These are phyloP conservation scores for Hiodon tergisus DNA, from an alignment of 2,113 vertebrate species.

Conservation along the genomic window DNA sequence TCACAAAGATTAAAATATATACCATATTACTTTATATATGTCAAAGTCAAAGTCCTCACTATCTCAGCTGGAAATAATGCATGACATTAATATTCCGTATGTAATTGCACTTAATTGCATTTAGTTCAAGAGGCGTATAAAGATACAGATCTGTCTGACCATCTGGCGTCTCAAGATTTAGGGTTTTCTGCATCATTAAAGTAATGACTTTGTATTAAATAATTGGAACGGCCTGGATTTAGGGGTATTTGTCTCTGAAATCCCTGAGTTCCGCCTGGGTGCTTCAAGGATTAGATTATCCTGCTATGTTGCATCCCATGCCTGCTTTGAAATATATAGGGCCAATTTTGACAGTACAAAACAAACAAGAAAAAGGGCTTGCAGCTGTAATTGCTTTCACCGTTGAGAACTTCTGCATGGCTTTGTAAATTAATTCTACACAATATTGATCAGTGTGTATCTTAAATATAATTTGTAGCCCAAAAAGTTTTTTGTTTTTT, in stretches of 20 bases:
- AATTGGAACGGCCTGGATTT: background rate
- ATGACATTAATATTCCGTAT: background rate
- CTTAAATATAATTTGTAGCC: background rate
- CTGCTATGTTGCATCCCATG: background rate
- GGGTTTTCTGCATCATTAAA: background rate
- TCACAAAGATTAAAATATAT: too few relatives aligned
- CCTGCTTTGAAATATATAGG: background rate
- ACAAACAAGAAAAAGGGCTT: background rate
- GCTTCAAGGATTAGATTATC: background rate
- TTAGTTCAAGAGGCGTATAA: too few relatives aligned
- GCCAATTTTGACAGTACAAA: background rate
- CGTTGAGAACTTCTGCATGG: background rate
- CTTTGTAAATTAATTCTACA: background rate
- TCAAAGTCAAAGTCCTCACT: too few relatives aligned
- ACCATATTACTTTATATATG: too few relatives aligned
- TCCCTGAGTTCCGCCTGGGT: background rate
- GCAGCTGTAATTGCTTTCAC: background rate
- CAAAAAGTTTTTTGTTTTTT: background rate
- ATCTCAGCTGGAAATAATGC: too few relatives aligned
- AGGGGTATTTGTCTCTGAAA: background rate
- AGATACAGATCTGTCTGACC: background rate
- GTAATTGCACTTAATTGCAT: too few relatives aligned
- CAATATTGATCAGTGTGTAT: background rate
- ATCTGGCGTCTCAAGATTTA: background rate
- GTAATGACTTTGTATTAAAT: background rate